Evolutionary conservation across 2,113 vertebrate genomes (phyloP).

Genomic region (Aptenodytes patagonicus): DNA sequence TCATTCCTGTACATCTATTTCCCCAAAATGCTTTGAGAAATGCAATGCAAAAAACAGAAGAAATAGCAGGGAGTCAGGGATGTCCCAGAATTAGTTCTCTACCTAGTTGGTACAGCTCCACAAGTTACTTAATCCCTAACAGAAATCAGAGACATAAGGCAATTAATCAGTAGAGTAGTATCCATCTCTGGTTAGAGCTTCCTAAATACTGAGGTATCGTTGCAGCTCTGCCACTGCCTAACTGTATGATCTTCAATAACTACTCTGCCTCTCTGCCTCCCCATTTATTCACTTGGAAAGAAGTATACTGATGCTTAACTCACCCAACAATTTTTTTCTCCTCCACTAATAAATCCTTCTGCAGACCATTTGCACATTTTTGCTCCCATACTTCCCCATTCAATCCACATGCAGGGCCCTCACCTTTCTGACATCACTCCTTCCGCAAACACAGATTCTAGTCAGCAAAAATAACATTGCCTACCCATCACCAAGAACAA

Average conservation of each 20-base stretch:
- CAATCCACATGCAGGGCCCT: neutral
- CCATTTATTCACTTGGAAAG: neutral
- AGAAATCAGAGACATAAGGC: neutral
- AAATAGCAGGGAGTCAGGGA: neutral
- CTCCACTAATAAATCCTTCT: neutral
- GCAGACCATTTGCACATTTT: neutral
- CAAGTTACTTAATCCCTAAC: neutral
- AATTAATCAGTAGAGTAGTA: neutral
- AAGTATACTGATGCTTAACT: neutral
- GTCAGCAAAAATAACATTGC: constrained; percentile 29
- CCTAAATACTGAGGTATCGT: neutral
- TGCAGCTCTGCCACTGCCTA: neutral
- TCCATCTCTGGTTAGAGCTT: neutral
- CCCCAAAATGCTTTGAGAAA: neutral
- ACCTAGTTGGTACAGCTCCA: neutral
- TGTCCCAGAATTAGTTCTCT: neutral
- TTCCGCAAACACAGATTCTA: neutral
- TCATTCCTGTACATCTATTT: neutral
- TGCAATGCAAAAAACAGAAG: neutral
- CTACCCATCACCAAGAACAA: constrained; percentile 19
- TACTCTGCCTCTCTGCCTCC: neutral
- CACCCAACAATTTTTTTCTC: neutral
- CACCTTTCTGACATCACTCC: neutral
- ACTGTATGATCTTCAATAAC: neutral
- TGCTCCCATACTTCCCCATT: neutral